A percentile compares a stretch with the other conserved stretches of the same genome.
These are phyloP conservation scores for Porites lobata DNA, from an alignment of 92 coral and sea anemone genomes.

Conservation along the genomic window DNA sequence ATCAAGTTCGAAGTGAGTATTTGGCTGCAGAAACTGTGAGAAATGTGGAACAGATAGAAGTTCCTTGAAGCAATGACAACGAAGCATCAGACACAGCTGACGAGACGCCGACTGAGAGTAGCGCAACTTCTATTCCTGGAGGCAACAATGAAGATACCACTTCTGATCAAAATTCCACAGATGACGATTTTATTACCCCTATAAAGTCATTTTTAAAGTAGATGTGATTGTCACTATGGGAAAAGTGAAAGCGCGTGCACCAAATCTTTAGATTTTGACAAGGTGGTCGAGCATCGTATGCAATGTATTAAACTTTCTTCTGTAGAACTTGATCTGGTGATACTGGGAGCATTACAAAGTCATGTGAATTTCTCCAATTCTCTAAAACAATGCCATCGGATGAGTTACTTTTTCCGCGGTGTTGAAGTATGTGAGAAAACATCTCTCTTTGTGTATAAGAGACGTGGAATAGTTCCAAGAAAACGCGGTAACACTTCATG, in stretches of 20 bases:
- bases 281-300: constrained; percentile 20
- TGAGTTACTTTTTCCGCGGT: constrained; percentile 51
- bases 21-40: constrained; percentile 3
- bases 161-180: constrained; percentile 1
- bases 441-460: constrained; percentile 55
- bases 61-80: not conserved
- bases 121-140: not conserved
- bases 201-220: constrained; percentile 7
- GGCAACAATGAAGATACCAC: constrained; percentile 11
- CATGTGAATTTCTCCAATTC: constrained; percentile 29
- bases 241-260: constrained; percentile 21
- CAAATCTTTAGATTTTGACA: constrained; percentile 6
- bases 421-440: constrained; percentile 49
- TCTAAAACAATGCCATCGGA: constrained; percentile 43
- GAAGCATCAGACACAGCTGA: constrained; percentile 9
- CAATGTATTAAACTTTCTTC: constrained; percentile 61
- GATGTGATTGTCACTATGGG: constrained; percentile 18
- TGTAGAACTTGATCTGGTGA: constrained; percentile 60
- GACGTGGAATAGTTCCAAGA: constrained; percentile 44
- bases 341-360: constrained; percentile 60
- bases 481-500: constrained; percentile 44
- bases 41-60: constrained; percentile 17
- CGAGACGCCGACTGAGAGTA: constrained; percentile 6
- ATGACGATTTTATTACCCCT: constrained; percentile 1
- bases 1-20: constrained; percentile 21